Conservation (phyloP, 2,797 vertebrate genomes). For the Scomberomorus guttatus region DNA sequence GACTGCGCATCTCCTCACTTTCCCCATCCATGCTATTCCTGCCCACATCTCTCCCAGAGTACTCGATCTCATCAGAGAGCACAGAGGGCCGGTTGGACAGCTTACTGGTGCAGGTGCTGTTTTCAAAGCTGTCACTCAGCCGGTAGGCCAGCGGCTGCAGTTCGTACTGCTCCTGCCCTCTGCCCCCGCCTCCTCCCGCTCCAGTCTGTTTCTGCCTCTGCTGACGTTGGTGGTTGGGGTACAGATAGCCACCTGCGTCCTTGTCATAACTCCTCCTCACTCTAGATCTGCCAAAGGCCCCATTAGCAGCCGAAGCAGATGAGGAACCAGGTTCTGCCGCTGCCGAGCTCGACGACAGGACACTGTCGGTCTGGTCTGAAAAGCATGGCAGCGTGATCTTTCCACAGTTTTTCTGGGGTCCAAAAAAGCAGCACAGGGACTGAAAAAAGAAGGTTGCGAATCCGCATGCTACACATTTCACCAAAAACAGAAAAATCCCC, state of each 20-base stretch:
- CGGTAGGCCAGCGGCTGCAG: slow-evolving; percentile 95
- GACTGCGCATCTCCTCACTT: slow-evolving; percentile 72
- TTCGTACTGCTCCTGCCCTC: slow-evolving; percentile 93
- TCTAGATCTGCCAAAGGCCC: slow-evolving; percentile 86
- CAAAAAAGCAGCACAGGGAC: slow-evolving; percentile 97
- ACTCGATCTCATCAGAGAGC: slow-evolving; percentile 94
- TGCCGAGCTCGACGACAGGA: slow-evolving; percentile 71
- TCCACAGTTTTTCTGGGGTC: slow-evolving; percentile 94
- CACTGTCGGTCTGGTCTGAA: slow-evolving; percentile 79
- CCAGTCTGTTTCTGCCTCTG: slow-evolving; percentile 76
- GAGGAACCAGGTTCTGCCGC: slow-evolving; percentile 75
- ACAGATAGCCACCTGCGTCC: slow-evolving; percentile 80
- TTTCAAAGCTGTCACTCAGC: slow-evolving; percentile 97
- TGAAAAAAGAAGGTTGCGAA: slow-evolving; percentile 99
- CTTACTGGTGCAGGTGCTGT: slow-evolving; percentile 98
- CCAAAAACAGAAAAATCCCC: slow-evolving; percentile 96
- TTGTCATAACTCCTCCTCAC: slow-evolving; percentile 80
- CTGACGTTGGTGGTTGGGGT: slow-evolving; percentile 81
- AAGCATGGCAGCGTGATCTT: slow-evolving; percentile 90
- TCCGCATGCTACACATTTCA: slow-evolving; percentile 96
- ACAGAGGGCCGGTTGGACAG: slow-evolving; percentile 96
- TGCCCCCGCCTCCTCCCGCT: slow-evolving; percentile 53
- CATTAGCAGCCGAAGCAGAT: slow-evolving; percentile 83
- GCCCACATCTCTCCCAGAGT: slow-evolving; percentile 83
- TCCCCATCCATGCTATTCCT: slow-evolving; percentile 67